Conservation (phyloP, 1,140 invertebrate genomes). For the Drosophila eugracilis region DNA sequence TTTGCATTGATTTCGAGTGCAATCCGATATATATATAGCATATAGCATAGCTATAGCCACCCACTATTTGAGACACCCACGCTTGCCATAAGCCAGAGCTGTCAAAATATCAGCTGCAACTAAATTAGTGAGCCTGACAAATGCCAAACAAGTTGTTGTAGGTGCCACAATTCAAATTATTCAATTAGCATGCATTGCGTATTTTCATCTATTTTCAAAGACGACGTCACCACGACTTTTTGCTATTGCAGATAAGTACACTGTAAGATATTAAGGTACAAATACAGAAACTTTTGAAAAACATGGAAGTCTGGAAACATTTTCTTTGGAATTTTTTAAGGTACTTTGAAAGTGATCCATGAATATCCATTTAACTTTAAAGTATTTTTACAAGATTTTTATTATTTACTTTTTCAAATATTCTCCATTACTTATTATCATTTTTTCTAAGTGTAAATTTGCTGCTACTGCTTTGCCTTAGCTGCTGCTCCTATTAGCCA, state of each 20-base stretch:
- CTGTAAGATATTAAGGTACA: too few relatives aligned
- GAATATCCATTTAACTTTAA: too few relatives aligned
- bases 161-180: conserved; percentile 81
- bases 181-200: conserved; percentile 83
- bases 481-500: conserved; percentile 63
- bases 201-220: conserved; percentile 81
- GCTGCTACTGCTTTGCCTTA: conserved; percentile 14
- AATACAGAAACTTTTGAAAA: too few relatives aligned
- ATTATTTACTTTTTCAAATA: background rate
- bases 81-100: conserved; percentile 42
- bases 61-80: conserved; percentile 52
- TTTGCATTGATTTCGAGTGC: conserved; percentile 74
- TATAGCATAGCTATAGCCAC: conserved; percentile 23
- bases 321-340: too few relatives aligned
- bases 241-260: conserved; percentile 26
- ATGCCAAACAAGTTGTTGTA: conserved; percentile 70
- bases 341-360: too few relatives aligned
- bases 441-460: conserved; percentile 1
- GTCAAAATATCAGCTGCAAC: conserved; percentile 74
- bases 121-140: conserved; percentile 72
- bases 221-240: conserved; percentile 60
- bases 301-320: background rate
- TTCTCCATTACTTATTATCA: too few relatives aligned
- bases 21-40: too few relatives aligned
- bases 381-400: too few relatives aligned